Evolutionary conservation across 2,797 vertebrate genomes (phyloP), one percentile per base, ranked within the genome.

Genomic region (Falco naumanni): DNA sequence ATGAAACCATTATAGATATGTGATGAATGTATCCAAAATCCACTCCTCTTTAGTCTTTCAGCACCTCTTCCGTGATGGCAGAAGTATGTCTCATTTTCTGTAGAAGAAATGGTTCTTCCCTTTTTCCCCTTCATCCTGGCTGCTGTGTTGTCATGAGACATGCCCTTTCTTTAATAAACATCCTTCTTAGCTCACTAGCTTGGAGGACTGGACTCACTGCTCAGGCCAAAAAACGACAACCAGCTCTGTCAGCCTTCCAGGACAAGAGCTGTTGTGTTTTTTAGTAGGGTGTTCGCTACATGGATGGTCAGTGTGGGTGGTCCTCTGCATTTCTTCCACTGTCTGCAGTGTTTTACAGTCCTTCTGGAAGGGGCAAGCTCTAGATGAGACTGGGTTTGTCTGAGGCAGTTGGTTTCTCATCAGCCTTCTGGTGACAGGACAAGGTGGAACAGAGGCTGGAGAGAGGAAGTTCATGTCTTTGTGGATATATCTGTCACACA

Each of bases 1-100:
- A n/a, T 18, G 1, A 5, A 4, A 15, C 56, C 13, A 1, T 29
- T 33, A 31, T 21, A 69, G n/a, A 47, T 50, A 28, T 0, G 21
- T 20, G 6, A 43, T 41, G 45, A 31, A 31, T 6, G 6, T 34
- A 16, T 13, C 51, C 60, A 61, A 66, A 70, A 17, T 22, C 13
- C 9, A 5, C 1, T 65, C 54, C 21, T 28, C 28, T 22, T 16
- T 41, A 26, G 9, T 74, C 15, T 19, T 64, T 18, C 17, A 68
- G 31, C 14, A 8, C 11, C 17, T 60, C 39, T 63, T 50, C 16
- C 56, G 22, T 31, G 57, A 57, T 41, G 43, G 21, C 48, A 28
- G 51, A n/a, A 65, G 21, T 84, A 47, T 70, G 18, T 50, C 37
- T 45, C 2, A 1, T 68, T 64, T 47, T 41, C 14, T 31, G 5